These are phyloP conservation scores for Harpegnathos saltator DNA, from an alignment of 1,140 invertebrate genomes.

Conservation along the genomic window DNA sequence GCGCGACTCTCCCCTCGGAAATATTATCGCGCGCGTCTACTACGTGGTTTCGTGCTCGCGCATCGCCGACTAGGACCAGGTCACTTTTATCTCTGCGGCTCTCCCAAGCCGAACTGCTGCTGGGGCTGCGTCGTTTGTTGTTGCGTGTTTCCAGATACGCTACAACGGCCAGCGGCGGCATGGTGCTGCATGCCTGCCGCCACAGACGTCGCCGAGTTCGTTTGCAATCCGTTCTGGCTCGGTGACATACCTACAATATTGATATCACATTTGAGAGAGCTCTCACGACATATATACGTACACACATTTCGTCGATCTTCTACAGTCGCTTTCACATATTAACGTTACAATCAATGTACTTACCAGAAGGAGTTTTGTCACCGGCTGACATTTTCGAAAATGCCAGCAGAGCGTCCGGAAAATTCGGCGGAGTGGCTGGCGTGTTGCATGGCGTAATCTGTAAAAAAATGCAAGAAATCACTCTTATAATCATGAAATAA, in stretches of 20 bases:
- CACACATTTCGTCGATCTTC: too few relatives aligned
- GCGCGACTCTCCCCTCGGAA: conserved; percentile 23
- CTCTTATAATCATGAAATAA: too few relatives aligned
- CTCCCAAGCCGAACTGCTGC: conserved; percentile 81
- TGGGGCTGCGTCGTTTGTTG: conserved; percentile 80
- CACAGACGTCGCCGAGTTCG: conserved; percentile 59
- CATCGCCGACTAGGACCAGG: conserved; percentile 67
- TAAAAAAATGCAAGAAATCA: conserved; percentile 84
- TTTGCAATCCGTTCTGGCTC: conserved; percentile 81
- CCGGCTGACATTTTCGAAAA: conserved; percentile 93
- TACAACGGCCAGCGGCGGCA: conserved; percentile 79
- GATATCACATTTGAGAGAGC: too few relatives aligned
- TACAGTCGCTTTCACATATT: too few relatives aligned
- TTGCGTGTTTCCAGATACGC: conserved; percentile 76
- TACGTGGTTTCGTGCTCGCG: conserved; percentile 70
- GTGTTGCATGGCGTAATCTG: conserved; percentile 95
- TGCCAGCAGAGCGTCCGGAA: conserved; percentile 93
- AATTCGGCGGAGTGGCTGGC: conserved; percentile 95
- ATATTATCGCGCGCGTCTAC: conserved; percentile 60
- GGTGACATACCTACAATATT: conserved; percentile 83
- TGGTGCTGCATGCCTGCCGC: conserved; percentile 77
- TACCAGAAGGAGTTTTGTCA: conserved; percentile 85
- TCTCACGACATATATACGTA: too few relatives aligned
- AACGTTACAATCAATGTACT: conserved; percentile 42
- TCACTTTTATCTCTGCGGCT: conserved; percentile 84